Base-by-base conservation (phyloP, 2,888 invertebrate species). In the Diarsia brunnea region DNA sequence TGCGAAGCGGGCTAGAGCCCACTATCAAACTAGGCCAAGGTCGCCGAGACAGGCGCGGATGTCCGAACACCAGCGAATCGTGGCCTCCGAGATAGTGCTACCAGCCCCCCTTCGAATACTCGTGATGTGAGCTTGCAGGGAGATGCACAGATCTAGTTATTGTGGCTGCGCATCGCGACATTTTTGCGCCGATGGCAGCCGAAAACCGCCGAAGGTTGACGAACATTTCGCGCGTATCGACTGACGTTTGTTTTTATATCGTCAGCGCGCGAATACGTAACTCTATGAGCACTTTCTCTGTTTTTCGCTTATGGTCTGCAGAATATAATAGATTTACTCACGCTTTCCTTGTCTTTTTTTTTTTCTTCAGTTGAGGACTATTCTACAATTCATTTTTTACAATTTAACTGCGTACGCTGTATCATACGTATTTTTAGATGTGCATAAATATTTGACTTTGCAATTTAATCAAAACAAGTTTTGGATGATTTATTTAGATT, bases 11-110 rank as follows among this genome's bases (percentile, higher is more conserved):
- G 89, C 91, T 90, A 90, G 90, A 88, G 85, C 83, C 78, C 88
- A 89, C 88, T 93, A 95, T 94, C 94, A 90, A 95, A 93, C 87
- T 95, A 88, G 95, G 95, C 94, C 95, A 95, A 95, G 95, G 95
- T 92, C 92, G 86, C 72, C 87, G 79, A 85, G 77, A 78, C 86
- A 78, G 80, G 86, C 86, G 84, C 86, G 87, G 87, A 89, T 88
- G 90, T 89, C 88, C 86, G 81, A 78, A 82, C 86, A 84, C 94
- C 93, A 92, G 82, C 82, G 61, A 86, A 88, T 84, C 87, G 81
- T 90, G 94, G 91, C 91, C 94, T 90, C 90, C 85, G 84, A 83
- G 89, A 89, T 89, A 88, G 84, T 85, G 87, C 86, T 73, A 87
- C 84, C 76, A 77, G 82, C 78, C 90, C 90, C 90, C 89, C 80